Evolutionary conservation across 1,140 invertebrate species (phyloP).

Genomic region (Luehdorfia chinensis): DNA sequence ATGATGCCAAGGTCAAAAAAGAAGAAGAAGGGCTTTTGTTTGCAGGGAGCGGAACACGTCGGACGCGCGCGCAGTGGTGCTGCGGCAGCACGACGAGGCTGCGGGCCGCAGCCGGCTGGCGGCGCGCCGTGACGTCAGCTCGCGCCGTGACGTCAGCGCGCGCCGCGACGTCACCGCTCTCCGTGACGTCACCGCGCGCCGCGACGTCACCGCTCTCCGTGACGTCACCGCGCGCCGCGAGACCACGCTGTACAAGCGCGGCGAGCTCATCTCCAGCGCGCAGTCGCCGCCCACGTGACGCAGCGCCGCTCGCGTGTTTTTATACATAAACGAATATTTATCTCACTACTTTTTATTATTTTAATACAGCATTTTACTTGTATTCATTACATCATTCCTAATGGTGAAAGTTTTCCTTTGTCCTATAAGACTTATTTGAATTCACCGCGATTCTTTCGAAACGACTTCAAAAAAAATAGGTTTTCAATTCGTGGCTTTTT

Average conservation of each 20-base stretch:
- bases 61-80: slow-evolving; percentile 58
- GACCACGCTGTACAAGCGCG: slow-evolving; percentile 84
- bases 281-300: slow-evolving; percentile 71
- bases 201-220: slow-evolving; percentile 26
- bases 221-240: slow-evolving; percentile 37
- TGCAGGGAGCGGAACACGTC: slow-evolving; percentile 66
- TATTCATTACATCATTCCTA: no score
- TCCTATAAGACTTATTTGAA: no score
- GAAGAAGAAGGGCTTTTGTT: no score
- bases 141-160: background rate
- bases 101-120: slow-evolving; percentile 5
- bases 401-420: no score
- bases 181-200: no score
- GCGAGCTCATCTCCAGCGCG: slow-evolving; percentile 88
- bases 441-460: no score
- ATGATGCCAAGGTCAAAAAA: no score
- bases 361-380: slow-evolving; percentile 9
- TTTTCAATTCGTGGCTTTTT: no score
- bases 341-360: slow-evolving; percentile 46
- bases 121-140: background rate
- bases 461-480: no score
- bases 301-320: slow-evolving; percentile 45
- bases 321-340: slow-evolving; percentile 72
- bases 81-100: slow-evolving; percentile 66
- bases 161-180: no score